A percentile compares a stretch with the other conserved stretches of the same genome.
phyloP scores from a whole-genome alignment of 2,888 invertebrate species.

The Ochropacha duplaris region DNA sequence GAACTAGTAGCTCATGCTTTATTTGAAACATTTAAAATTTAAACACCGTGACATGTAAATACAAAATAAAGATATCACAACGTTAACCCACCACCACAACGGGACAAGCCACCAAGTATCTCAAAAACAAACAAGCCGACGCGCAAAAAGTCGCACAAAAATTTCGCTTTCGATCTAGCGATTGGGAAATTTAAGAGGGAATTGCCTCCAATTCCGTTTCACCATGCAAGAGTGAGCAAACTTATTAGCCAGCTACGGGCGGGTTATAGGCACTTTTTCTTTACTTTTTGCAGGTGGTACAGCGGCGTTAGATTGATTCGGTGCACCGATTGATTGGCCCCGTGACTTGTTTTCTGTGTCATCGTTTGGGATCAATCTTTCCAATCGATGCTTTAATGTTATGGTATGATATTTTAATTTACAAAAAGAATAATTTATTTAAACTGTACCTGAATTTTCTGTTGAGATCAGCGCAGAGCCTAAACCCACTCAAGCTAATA shows the following conservation, averaged over 20 bases:
- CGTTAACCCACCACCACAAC: not conserved
- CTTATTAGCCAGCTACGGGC: constrained; percentile 67
- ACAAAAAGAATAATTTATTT: no score
- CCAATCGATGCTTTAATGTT: not conserved
- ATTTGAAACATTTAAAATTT: no score
- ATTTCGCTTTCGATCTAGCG: constrained; percentile 53
- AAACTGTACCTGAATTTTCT: no score
- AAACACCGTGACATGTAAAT: not conserved
- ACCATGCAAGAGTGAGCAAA: constrained; percentile 78
- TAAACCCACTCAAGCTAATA: no score
- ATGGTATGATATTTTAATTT: not conserved
- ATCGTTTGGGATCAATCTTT: constrained; percentile 13
- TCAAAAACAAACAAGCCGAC: not conserved
- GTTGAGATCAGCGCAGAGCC: no score
- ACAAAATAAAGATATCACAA: not conserved
- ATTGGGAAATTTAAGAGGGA: constrained; percentile 56
- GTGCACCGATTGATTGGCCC: constrained; percentile 61
- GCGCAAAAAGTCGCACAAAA: constrained; percentile 31
- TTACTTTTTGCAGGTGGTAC: constrained; percentile 72
- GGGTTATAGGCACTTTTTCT: constrained; percentile 58
- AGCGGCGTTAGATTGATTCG: constrained; percentile 67
- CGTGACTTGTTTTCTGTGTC: constrained; percentile 63
- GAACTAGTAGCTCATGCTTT: no score
- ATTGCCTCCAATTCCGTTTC: constrained; percentile 67
- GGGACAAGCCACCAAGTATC: not conserved